A percentile compares a stretch with the other conserved stretches of the same genome.
Evolutionary conservation across 2,888 invertebrate species (phyloP).

Genomic region (Cheilosia variabilis): DNA sequence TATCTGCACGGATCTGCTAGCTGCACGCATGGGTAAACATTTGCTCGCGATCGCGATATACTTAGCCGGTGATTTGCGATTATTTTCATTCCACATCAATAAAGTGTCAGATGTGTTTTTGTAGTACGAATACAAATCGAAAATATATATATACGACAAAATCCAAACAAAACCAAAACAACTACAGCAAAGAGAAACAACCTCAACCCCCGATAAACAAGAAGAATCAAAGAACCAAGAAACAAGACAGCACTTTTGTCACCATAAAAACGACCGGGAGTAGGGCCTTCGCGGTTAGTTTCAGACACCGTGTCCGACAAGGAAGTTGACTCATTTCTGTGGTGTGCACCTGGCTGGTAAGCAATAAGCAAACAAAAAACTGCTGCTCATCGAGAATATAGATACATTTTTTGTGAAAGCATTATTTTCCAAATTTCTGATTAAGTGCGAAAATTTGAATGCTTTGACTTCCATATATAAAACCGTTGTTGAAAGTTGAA

Average conservation of each 20-base stretch:
- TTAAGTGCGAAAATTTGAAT: slow-evolving; percentile 13
- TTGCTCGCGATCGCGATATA: slow-evolving; percentile 22
- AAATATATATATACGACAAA: neutral
- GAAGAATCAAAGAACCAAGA: slow-evolving; percentile 22
- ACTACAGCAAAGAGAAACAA: neutral
- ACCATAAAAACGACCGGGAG: slow-evolving; percentile 46
- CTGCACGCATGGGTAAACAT: slow-evolving; percentile 47
- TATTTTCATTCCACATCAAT: slow-evolving; percentile 1
- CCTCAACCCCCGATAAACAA: slow-evolving; percentile 2
- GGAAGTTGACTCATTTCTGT: slow-evolving; percentile 49
- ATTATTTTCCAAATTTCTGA: neutral
- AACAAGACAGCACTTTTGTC: slow-evolving; percentile 11
- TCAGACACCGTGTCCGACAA: slow-evolving; percentile 43
- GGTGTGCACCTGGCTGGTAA: slow-evolving; percentile 54
- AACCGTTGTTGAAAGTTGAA: neutral
- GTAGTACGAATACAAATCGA: neutral
- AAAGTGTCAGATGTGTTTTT: slow-evolving; percentile 21
- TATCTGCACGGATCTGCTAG: slow-evolving; percentile 13
- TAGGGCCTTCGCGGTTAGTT: slow-evolving; percentile 58
- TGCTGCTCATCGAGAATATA: slow-evolving; percentile 19
- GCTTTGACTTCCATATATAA: slow-evolving; percentile 2
- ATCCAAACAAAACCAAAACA: neutral
- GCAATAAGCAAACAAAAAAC: slow-evolving; percentile 43
- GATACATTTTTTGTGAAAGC: slow-evolving; percentile 20
- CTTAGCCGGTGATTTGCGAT: slow-evolving; percentile 4